A percentile compares a stretch with the other conserved stretches of the same genome.
These are phyloP conservation scores for Aleiodes leptofemur DNA, from an alignment of 2,888 invertebrate genomes.

Conservation along the genomic window DNA sequence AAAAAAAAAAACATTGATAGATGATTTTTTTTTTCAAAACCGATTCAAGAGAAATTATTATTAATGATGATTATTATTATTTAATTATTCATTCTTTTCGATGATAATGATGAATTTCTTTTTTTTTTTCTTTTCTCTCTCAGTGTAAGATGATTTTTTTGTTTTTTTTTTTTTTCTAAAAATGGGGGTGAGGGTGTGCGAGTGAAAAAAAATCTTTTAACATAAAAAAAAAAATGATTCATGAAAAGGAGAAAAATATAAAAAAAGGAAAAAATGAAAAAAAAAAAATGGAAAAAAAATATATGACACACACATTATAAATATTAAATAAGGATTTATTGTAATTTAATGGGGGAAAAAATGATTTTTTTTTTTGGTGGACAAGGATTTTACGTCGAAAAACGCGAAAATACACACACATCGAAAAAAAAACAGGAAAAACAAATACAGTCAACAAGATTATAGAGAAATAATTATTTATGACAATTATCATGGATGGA, in stretches of 20 bases:
- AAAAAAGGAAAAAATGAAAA: neutral
- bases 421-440: constrained; percentile 40
- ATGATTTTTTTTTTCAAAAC: no score
- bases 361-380: neutral
- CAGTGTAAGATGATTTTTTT: constrained; percentile 4
- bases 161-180: neutral
- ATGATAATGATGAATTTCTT: constrained; percentile 13
- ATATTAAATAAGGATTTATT: no score
- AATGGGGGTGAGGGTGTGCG: constrained; percentile 28
- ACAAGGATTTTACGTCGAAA: neutral
- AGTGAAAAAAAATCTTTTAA: constrained; percentile 21
- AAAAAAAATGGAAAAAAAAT: neutral
- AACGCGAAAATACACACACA: constrained; percentile 28
- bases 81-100: constrained; percentile 23
- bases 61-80: constrained; percentile 5
- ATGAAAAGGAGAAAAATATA: constrained; percentile 3
- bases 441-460: constrained; percentile 31
- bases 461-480: constrained; percentile 4
- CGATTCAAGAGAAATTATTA: constrained; percentile 2
- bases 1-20: no score
- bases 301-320: neutral
- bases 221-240: neutral
- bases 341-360: no score
- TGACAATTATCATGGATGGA: neutral
- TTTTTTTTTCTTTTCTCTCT: constrained; percentile 6